phyloP scores from a whole-genome alignment of 1,140 invertebrate species.

The Zaprionus tsacasi region DNA sequence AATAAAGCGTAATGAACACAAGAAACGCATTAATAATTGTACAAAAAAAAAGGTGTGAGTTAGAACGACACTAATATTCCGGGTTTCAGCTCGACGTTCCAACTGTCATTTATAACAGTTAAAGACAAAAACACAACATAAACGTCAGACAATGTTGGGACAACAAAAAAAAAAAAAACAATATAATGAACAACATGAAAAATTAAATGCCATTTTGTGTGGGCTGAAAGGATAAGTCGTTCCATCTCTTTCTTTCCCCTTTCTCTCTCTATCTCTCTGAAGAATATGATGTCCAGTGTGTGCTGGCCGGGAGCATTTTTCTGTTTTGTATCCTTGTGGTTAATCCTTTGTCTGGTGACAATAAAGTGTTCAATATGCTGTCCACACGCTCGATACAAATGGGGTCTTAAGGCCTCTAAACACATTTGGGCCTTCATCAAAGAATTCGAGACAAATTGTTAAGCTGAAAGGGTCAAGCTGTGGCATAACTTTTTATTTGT shows the following conservation, averaged over 20 bases:
- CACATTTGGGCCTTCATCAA: slow-evolving; percentile 47
- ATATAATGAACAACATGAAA: slow-evolving; percentile 53
- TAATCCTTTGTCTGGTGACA: slow-evolving; percentile 36
- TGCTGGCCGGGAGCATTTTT: slow-evolving; percentile 13
- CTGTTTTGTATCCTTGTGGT: slow-evolving; percentile 16
- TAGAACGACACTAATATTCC: slow-evolving; percentile 65
- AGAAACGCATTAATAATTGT: slow-evolving; percentile 54
- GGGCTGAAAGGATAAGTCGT: slow-evolving; percentile 5
- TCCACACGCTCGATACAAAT: slow-evolving; percentile 30
- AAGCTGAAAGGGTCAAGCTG: slow-evolving; percentile 20
- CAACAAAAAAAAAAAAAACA: slow-evolving; percentile 16
- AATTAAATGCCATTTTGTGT: slow-evolving; percentile 70
- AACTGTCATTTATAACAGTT: slow-evolving; percentile 63
- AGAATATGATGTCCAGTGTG: slow-evolving; percentile 20
- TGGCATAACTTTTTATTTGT: slow-evolving; percentile 5
- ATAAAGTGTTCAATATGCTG: slow-evolving; percentile 41
- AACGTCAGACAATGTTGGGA: background rate
- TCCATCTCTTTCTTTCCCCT: background rate
- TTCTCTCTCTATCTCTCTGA: background rate
- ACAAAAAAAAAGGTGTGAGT: slow-evolving; percentile 44
- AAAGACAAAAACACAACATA: slow-evolving; percentile 30
- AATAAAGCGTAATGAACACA: slow-evolving; percentile 55
- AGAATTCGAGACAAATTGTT: slow-evolving; percentile 30
- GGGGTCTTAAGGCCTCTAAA: slow-evolving; percentile 21
- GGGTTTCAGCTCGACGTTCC: slow-evolving; percentile 31